These are phyloP conservation scores for Dasyprocta punctata DNA, from an alignment of 2,113 vertebrate species.

Conservation along the genomic window DNA sequence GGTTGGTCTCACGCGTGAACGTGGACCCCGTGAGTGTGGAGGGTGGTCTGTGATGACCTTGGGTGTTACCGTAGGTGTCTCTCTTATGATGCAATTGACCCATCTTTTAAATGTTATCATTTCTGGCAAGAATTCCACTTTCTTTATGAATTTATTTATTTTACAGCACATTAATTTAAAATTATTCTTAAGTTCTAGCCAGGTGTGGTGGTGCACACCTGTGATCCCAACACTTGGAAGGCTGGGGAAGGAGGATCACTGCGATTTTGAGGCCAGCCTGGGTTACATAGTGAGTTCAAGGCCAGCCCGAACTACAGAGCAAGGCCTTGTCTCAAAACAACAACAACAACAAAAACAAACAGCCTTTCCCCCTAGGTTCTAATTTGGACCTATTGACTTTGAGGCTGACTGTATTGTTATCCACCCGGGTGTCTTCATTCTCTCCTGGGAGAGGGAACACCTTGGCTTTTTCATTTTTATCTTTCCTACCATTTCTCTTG, in stretches of 20 bases:
- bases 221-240: not conserved
- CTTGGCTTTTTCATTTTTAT: not conserved
- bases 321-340: not conserved
- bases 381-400: not conserved
- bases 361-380: not conserved
- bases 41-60: not conserved
- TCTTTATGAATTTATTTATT: not conserved
- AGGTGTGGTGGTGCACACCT: not conserved
- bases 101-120: not conserved
- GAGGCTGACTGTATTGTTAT: not conserved
- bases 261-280: not conserved
- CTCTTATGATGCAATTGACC: not conserved
- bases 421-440: not conserved
- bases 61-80: not conserved
- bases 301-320: not conserved
- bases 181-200: not conserved
- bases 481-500: not conserved
- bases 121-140: not conserved
- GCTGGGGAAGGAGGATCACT: not conserved
- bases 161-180: not conserved
- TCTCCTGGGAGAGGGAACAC: not conserved
- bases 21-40: not conserved
- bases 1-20: not conserved
- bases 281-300: not conserved
- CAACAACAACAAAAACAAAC: not conserved